Conservation (phyloP, 2,888 invertebrate species). For the Cyclophora albipunctata region DNA sequence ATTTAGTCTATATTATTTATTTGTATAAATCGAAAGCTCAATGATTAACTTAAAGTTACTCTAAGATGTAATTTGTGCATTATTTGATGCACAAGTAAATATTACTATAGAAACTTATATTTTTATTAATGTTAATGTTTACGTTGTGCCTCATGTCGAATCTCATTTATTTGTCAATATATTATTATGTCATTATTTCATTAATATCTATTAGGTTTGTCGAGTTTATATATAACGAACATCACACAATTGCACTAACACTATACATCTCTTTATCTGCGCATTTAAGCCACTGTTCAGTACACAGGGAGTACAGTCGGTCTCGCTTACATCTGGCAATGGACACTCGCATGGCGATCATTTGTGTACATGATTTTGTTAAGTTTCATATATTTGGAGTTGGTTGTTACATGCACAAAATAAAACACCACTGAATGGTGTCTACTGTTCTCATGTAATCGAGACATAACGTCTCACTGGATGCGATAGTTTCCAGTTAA, state of each 20-base stretch:
- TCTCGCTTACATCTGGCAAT: conserved; percentile 1
- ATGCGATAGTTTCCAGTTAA: too few relatives aligned
- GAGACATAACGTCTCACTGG: too few relatives aligned
- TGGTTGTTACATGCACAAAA: not conserved
- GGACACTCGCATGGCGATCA: too few relatives aligned
- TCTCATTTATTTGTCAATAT: conserved; percentile 55
- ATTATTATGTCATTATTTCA: conserved; percentile 13
- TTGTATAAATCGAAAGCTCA: conserved; percentile 74
- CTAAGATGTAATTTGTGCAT: conserved; percentile 60
- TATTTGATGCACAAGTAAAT: conserved; percentile 60
- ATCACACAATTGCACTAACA: conserved; percentile 14
- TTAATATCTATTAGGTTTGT: too few relatives aligned
- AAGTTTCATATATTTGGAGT: conserved; percentile 1
- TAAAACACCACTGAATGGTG: too few relatives aligned
- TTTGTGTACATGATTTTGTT: conserved; percentile 4
- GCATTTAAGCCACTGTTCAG: too few relatives aligned
- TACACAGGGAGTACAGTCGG: too few relatives aligned
- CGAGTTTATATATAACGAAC: conserved; percentile 13
- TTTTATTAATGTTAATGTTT: conserved; percentile 63
- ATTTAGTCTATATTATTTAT: conserved; percentile 60
- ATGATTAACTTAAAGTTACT: conserved; percentile 71
- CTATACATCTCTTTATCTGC: too few relatives aligned
- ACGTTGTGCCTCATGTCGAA: conserved; percentile 66
- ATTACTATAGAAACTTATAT: conserved; percentile 49
- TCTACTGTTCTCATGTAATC: too few relatives aligned